Evolutionary conservation across 92 coral and sea anemone genomes (phyloP), one percentile per base, ranked within the genome.

Genomic region (Paragorgia papillata): DNA sequence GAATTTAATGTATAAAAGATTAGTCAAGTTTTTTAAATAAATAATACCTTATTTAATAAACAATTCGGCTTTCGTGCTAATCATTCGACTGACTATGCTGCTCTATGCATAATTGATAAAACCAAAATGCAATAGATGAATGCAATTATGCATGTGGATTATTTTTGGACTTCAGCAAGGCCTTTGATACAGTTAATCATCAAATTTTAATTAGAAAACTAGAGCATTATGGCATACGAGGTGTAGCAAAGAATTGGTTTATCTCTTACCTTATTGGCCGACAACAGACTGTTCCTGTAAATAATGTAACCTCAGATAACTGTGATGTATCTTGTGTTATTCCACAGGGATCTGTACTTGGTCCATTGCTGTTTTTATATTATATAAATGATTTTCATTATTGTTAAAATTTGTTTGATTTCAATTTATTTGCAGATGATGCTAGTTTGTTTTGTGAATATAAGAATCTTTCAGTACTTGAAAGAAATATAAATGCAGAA

Each of bases 321-420:
- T 39, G 29, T 12, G 46, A 33, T 30, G 27, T 85, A 37, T 51
- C 74, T 2, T 57, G 79, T 66, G 83, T 85, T 19, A 62, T 85
- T 56, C 89, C 85, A 18, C 84, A 85, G 61, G n/a, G n/a, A n/a
- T n/a, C n/a, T n/a, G n/a, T n/a, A n/a, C n/a, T n/a, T n/a, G n/a
- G n/a, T n/a, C n/a, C n/a, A n/a, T n/a, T n/a, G n/a, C n/a, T n/a
- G n/a, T n/a, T n/a, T n/a, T n/a, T n/a, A n/a, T n/a, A n/a, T 15
- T 57, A 75, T 31, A 55, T 75, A 57, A 56, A 75, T 58, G 53
- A 75, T 41, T 75, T 75, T 8, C 68, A 75, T 32, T 34, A 41
- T 25, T 74, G 80, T 18, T 75, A 73, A 7, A 7, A 75, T 37
- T 31, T 75, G 6, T 75, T 75, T 28, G 80, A 75, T 33, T 75